Conservation (phyloP, 2,797 vertebrate genomes). For the Sebastes nivosus region DNA sequence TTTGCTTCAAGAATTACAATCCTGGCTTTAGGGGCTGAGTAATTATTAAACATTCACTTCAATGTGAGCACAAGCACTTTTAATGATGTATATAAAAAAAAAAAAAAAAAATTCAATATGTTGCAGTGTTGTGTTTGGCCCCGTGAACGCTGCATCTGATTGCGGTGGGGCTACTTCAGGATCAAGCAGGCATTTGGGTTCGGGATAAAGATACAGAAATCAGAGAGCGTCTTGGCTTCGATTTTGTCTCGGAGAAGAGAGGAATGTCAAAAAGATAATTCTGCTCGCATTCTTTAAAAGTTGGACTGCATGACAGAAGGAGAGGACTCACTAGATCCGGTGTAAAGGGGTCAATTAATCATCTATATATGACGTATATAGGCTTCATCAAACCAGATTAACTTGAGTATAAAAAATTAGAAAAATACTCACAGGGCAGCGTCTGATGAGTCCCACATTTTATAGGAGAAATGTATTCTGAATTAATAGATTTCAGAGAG, state of each 20-base stretch:
- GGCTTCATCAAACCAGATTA: slow-evolving; percentile 9
- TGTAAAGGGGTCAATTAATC: slow-evolving; percentile 10
- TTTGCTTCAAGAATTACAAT: slow-evolving; percentile 11
- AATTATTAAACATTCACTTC: slow-evolving; percentile 7
- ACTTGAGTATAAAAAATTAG: slow-evolving; percentile 8
- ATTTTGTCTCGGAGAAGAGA: slow-evolving; percentile 6
- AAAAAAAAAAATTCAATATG: not conserved
- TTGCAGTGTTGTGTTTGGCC: slow-evolving; percentile 34
- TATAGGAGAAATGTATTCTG: slow-evolving; percentile 15
- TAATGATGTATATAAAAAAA: not conserved
- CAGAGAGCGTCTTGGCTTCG: slow-evolving; percentile 8
- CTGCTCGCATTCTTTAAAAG: slow-evolving; percentile 10
- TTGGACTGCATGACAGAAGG: slow-evolving; percentile 20
- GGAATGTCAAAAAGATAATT: slow-evolving; percentile 23
- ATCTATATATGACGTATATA: not conserved
- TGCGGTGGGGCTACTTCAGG: slow-evolving; percentile 2
- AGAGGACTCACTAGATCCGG: slow-evolving; percentile 1
- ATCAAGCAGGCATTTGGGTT: slow-evolving; percentile 33
- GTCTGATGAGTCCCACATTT: slow-evolving; percentile 21
- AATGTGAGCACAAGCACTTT: not conserved
- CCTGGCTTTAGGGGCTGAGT: not conserved
- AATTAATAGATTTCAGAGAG: slow-evolving; percentile 37
- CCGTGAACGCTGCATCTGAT: not conserved
- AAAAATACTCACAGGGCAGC: slow-evolving; percentile 2
- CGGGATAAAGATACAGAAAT: slow-evolving; percentile 35